A percentile compares a stretch with the other conserved stretches of the same genome.
Evolutionary conservation across 2,113 vertebrate genomes (phyloP).

Genomic region (cat (Felis catus)): DNA sequence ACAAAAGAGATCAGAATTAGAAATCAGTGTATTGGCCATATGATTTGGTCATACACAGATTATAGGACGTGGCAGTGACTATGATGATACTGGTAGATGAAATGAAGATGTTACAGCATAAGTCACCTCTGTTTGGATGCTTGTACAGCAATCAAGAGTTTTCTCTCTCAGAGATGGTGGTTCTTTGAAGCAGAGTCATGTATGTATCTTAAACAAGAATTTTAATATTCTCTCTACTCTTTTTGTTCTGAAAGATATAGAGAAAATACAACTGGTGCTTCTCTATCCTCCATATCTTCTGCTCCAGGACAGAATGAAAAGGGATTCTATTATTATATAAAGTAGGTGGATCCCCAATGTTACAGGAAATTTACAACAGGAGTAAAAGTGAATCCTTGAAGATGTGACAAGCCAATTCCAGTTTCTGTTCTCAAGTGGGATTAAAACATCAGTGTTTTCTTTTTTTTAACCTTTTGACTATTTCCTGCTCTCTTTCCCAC

Average conservation of each 20-base stretch:
- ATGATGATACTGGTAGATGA: neutral
- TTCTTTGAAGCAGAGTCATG: slow-evolving; percentile 70
- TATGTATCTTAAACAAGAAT: slow-evolving; percentile 73
- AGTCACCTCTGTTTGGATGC: neutral
- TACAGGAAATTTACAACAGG: slow-evolving; percentile 39
- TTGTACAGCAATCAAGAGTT: neutral
- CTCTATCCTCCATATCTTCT: slow-evolving; percentile 41
- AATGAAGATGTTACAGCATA: neutral
- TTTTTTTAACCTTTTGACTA: neutral
- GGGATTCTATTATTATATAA: neutral
- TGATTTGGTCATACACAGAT: neutral
- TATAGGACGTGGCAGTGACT: neutral
- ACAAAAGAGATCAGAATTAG: neutral
- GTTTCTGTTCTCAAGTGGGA: slow-evolving; percentile 19
- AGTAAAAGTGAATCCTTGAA: slow-evolving; percentile 30
- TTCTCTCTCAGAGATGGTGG: slow-evolving; percentile 63
- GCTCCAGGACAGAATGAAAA: slow-evolving; percentile 6
- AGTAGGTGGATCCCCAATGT: neutral
- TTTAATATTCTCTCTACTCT: slow-evolving; percentile 44
- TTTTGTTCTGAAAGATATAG: slow-evolving; percentile 62
- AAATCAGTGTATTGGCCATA: neutral
- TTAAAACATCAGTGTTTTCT: neutral
- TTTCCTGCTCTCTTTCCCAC: neutral
- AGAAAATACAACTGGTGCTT: slow-evolving; percentile 14
- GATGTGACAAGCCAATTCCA: slow-evolving; percentile 50